Evolutionary conservation across 2,888 invertebrate genomes (phyloP).

Genomic region (Protophormia terraenovae): DNA sequence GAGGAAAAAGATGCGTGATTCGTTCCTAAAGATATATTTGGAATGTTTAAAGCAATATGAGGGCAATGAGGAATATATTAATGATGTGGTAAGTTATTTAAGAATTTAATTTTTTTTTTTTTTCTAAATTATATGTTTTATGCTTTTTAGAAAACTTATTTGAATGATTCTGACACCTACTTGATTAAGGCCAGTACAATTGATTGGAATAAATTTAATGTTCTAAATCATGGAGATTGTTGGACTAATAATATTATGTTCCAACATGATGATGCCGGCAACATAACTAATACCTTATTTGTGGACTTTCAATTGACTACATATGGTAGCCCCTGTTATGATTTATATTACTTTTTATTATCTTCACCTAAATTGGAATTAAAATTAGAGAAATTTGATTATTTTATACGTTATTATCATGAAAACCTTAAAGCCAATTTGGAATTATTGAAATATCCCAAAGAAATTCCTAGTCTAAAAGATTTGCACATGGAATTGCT

Average conservation of each 20-base stretch:
- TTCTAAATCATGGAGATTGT: slow-evolving; percentile 76
- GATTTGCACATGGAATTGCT: slow-evolving; percentile 73
- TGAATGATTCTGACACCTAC: slow-evolving; percentile 52
- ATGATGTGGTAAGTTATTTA: slow-evolving; percentile 72
- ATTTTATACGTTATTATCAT: slow-evolving; percentile 76
- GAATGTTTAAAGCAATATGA: slow-evolving; percentile 58
- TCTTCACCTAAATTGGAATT: slow-evolving; percentile 76
- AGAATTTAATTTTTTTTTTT: too few species aligned
- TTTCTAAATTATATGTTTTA: not conserved
- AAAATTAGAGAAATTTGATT: slow-evolving; percentile 76
- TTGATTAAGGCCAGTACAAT: slow-evolving; percentile 50
- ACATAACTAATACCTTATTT: slow-evolving; percentile 71
- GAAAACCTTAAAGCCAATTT: slow-evolving; percentile 74
- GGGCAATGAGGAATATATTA: slow-evolving; percentile 66
- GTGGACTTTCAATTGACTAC: slow-evolving; percentile 76
- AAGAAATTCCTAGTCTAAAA: slow-evolving; percentile 73
- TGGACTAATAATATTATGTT: slow-evolving; percentile 78
- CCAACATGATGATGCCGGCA: slow-evolving; percentile 69
- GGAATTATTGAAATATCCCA: slow-evolving; percentile 73
- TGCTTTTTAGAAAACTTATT: slow-evolving; percentile 5
- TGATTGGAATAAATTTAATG: slow-evolving; percentile 74
- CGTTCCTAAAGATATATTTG: slow-evolving; percentile 1
- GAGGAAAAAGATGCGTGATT: slow-evolving; percentile 35
- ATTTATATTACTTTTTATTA: slow-evolving; percentile 76
- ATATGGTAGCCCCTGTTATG: slow-evolving; percentile 75